These are phyloP conservation scores for Rhinichthys klamathensis DNA, from an alignment of 2,113 vertebrate species.

Conservation along the genomic window DNA sequence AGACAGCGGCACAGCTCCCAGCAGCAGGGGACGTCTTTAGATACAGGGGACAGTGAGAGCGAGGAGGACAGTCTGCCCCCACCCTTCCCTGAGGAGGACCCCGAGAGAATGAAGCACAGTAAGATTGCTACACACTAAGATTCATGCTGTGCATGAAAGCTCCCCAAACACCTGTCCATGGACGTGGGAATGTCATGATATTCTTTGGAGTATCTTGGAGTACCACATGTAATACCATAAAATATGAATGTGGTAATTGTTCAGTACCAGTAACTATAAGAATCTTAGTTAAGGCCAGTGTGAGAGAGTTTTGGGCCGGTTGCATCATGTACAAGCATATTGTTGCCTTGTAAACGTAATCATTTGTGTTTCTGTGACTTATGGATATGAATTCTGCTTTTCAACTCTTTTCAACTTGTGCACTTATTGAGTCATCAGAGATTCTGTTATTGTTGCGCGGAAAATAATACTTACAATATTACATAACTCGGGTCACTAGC, in stretches of 20 bases:
- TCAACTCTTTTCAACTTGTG: neutral
- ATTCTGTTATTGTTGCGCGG: too few relatives aligned
- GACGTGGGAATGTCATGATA: neutral
- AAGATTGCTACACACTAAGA: conserved; percentile 71
- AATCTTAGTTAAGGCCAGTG: neutral
- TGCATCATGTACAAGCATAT: neutral
- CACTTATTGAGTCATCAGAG: too few relatives aligned
- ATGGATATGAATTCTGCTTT: neutral
- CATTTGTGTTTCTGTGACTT: too few relatives aligned
- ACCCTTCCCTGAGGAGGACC: conserved; percentile 84
- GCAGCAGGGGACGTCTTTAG: conserved; percentile 63
- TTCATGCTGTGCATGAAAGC: neutral
- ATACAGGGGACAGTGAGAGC: conserved; percentile 70
- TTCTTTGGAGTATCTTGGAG: neutral
- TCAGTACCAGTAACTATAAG: neutral
- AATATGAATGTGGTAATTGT: neutral
- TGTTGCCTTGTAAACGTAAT: neutral
- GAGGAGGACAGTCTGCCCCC: conserved; percentile 72
- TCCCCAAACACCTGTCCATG: neutral
- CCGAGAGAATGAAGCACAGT: conserved; percentile 95
- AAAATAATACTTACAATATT: too few relatives aligned
- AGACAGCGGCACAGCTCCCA: conserved; percentile 66
- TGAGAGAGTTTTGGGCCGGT: neutral
- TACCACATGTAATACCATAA: neutral
- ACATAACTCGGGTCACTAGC: too few relatives aligned